Evolutionary conservation across 2,113 vertebrate species (phyloP).

Genomic region (Salminus brasiliensis): DNA sequence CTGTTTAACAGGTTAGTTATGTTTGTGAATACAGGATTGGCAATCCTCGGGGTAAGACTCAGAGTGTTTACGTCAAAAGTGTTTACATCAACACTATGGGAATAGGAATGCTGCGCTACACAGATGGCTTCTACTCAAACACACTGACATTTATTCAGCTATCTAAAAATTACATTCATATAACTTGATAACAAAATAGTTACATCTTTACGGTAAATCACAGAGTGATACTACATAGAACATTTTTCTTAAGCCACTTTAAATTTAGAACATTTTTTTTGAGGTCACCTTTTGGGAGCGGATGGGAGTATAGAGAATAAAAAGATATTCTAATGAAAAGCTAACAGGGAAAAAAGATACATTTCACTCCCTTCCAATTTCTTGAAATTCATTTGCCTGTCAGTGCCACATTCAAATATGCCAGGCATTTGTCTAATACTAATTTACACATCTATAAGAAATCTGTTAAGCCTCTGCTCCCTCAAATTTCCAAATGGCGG

Average conservation of each 20-base stretch:
- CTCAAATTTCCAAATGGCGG: conserved; percentile 22
- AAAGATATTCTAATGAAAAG: conserved; percentile 38
- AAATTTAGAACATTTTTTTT: conserved; percentile 30
- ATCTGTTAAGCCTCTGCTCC: conserved; percentile 34
- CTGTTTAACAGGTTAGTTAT: no score
- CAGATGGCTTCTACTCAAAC: no score
- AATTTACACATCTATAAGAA: conserved; percentile 53
- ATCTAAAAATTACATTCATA: neutral
- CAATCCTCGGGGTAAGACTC: no score
- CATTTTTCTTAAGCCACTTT: conserved; percentile 38
- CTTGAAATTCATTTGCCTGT: neutral
- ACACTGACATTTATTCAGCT: neutral
- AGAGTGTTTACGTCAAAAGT: no score
- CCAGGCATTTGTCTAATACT: conserved; percentile 42
- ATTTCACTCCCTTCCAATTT: neutral
- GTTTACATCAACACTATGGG: no score
- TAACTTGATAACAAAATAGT: no score
- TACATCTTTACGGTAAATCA: neutral
- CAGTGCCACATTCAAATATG: conserved; percentile 38
- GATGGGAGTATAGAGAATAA: conserved; percentile 10
- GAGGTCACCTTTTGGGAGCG: neutral
- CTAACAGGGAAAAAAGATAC: conserved; percentile 34
- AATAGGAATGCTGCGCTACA: no score
- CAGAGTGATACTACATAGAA: neutral
- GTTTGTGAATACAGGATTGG: no score